Percentiles rank a stretch among this genome's conserved stretches.
Evolutionary conservation across 2,113 vertebrate species (phyloP).

Genomic region (Hippocampus guttulatus): DNA sequence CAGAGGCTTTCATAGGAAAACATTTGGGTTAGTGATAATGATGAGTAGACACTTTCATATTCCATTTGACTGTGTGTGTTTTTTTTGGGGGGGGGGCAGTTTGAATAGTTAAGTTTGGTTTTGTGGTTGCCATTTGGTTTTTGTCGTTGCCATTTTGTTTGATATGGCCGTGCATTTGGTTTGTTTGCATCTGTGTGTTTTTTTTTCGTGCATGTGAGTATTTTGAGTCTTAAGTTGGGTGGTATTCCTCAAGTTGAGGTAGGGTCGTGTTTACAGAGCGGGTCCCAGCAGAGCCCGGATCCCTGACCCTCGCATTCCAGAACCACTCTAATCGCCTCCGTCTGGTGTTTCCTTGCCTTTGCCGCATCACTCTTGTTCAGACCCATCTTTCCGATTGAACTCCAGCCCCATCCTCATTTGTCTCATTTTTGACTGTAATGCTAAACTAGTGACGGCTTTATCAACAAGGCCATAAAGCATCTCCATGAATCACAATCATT

Average conservation of each 20-base stretch:
- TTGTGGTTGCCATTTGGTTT: constrained; percentile 30
- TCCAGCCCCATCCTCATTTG: constrained; percentile 19
- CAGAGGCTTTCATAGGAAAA: constrained; percentile 12
- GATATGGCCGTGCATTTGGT: constrained; percentile 36
- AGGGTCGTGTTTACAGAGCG: constrained; percentile 70
- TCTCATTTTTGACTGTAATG: constrained; percentile 20
- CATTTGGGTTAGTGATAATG: constrained; percentile 28
- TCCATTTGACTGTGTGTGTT: constrained; percentile 8
- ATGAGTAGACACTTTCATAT: not conserved
- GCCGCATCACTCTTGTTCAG: constrained; percentile 43
- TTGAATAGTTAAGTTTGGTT: constrained; percentile 27
- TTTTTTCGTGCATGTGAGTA: constrained; percentile 33
- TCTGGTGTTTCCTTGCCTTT: constrained; percentile 54
- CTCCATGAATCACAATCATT: constrained; percentile 24
- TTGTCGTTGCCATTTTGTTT: constrained; percentile 50
- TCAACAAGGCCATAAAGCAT: constrained; percentile 26
- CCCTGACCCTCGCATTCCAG: constrained; percentile 74
- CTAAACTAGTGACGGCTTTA: constrained; percentile 28
- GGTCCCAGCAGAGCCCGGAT: constrained; percentile 70
- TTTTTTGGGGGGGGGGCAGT: constrained; percentile 20
- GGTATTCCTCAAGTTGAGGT: constrained; percentile 56
- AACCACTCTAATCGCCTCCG: constrained; percentile 70
- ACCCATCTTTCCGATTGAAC: constrained; percentile 28
- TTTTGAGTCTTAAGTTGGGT: constrained; percentile 26
- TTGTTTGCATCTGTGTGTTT: constrained; percentile 53